Base-by-base conservation (phyloP, 2,888 invertebrate species). In the Ctena decussata region DNA sequence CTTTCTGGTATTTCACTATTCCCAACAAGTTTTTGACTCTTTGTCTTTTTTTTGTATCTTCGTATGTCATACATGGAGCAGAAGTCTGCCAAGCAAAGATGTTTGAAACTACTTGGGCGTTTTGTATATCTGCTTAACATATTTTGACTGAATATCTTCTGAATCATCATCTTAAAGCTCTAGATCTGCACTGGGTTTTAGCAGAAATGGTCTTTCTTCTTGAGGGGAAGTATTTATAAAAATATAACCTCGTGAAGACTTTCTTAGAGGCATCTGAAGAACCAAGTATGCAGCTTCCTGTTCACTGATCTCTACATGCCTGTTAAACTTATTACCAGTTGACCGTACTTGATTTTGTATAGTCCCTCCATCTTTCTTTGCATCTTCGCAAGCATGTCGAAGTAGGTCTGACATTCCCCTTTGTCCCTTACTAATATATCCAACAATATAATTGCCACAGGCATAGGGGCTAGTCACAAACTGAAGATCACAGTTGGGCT, bases 401-500 rank as follows among this genome's bases (percentile, higher is more conserved):
- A 85, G 53, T 1, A 79, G 39, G 49, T 85, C 46, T n/a, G 72
- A 72, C 24, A 85, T 73, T 18, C 85, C 85, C 44, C 77, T 77
- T 70, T 70, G 70, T 8, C 39, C 60, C 21, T 60, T 60, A 30
- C 60, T 60, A 27, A 60, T 60, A 35, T 84, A 81, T 24, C 57
- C 57, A 27, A 84, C 78, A 69, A 84, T 77, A 60, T 84, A 80
- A 5, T 30, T 65, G 18, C 65, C 80, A 65, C 80, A 84, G 21
- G 75, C 74, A 76, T 85, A 86, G 0, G 80, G 71, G 77, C 72
- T 41, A 27, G 71, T 69, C 6, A 86, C 74, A 41, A 60, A 86
- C 69, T 86, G 86, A 15, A 82, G 60, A 35, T 86, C 86, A 75
- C 75, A 74, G 39, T 85, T 85, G 6, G 82, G 79, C 69, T 49